Base-by-base conservation (phyloP, 1,140 invertebrate genomes). In the Heterodera carotae region DNA sequence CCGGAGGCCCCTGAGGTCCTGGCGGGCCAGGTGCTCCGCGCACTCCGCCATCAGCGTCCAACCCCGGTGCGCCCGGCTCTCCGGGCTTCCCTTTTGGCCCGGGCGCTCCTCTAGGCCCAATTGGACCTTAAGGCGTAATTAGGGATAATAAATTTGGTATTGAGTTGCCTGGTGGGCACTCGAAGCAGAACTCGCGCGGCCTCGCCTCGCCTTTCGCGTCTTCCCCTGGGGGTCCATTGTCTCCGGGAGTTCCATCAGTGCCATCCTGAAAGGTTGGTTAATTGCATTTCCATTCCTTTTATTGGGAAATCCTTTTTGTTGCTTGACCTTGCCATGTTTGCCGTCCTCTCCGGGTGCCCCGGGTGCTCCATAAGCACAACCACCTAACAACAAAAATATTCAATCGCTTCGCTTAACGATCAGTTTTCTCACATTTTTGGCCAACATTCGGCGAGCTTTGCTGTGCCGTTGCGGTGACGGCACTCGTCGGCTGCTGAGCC, bases 101-200 rank as follows among this genome's bases (percentile, higher is more conserved):
- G 62, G 80, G 10, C n/a, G 34, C 31, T 4, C 80, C 80, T 69
- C 81, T 39, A 7, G 80, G 80, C 5, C 80, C 80, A 31, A 82
- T 82, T 27, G 43, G 72, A 5, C 48, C 48, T 56, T 56, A 56
- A 56, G 15, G 18, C 22, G 22, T 22, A 56, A 56, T 56, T 56
- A 5, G 48, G 48, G 39, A 10, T 22, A 2, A 56, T 56, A 8
- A 53, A 53, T 12, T 53, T 53, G 5, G 18, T 22, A 15, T 56
- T 56, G 48, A 56, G 12, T 56, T 56, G 25, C 75, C 82, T 29
- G 81, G 80, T 6, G 83, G 82, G 43, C 82, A 83, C 43, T 85
- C 82, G 25, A 83, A 85, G 62, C 83, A 85, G 56, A 84, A 85
- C 43, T 83, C 82, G 25, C 56, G 62, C 10, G n/a, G 34, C 29